Base-by-base conservation (phyloP, 2,113 vertebrate species). In the Piprites chloris region DNA sequence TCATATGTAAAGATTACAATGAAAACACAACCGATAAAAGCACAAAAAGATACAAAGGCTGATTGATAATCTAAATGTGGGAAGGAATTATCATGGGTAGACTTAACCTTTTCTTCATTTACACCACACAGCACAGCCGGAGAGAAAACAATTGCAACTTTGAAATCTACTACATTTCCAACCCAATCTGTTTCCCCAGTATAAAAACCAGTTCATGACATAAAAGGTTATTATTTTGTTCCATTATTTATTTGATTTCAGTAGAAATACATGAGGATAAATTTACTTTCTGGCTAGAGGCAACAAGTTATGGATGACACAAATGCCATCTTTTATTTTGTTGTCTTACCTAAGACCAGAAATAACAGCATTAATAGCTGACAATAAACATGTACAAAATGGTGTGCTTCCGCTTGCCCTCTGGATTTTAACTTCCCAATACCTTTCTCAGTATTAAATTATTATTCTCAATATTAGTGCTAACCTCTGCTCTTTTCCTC, bases 81-180 rank as follows among this genome's bases (percentile, higher is more conserved):
- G 37, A 77, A 14, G 9, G 65, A 96, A 96, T 94, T 90, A 92
- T 42, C 95, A 96, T 20, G 95, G 83, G 93, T 81, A 92, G 93
- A 95, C 44, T 88, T 95, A 95, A 96, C 95, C 95, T 95, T 97
- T 91, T 84, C 92, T 90, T 93, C 83, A 84, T 88, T 92, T 95
- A 75, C 12, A 95, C 55, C 93, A 78, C 41, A 81, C n/a, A 90
- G 61, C 52, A 89, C 83, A 93, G 65, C 44, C 47, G 0, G 50
- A 89, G 83, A 95, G 56, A 96, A 96, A 95, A 93, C 79, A 88
- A 92, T 2, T 71, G 39, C 92, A 91, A 94, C 85, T 92, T 78
- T 20, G 32, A 92, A 90, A 89, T 42, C 69, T 75, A 59, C 79
- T 63, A 56, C 39, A 78, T 63, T 88, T 87, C 75, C 72, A 84